phyloP scores from a whole-genome alignment of 2,888 invertebrate species.

The Andrena praecox region DNA sequence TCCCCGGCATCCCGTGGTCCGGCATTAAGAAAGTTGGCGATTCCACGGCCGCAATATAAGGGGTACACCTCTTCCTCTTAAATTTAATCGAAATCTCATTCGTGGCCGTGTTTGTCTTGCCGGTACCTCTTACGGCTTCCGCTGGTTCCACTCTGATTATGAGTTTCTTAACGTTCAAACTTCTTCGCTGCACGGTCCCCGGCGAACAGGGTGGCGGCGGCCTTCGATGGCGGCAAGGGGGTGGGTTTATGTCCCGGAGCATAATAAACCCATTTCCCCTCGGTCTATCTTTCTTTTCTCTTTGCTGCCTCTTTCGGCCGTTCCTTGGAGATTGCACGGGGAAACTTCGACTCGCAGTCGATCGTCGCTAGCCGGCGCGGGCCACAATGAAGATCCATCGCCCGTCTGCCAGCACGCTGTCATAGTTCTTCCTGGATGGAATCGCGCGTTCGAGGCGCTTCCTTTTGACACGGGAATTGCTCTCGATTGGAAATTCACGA shows the following conservation, averaged over 20 bases:
- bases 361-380: conserved; percentile 26
- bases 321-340: conserved; percentile 39
- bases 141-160: conserved; percentile 69
- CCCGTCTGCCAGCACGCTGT: background rate
- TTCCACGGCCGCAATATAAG: conserved; percentile 48
- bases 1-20: conserved; percentile 11
- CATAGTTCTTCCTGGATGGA: background rate
- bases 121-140: conserved; percentile 61
- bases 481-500: conserved; percentile 33
- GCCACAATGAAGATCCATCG: conserved; percentile 8
- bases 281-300: conserved; percentile 17
- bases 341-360: conserved; percentile 48
- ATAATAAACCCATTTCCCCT: conserved; percentile 70
- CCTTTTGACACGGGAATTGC: conserved; percentile 9
- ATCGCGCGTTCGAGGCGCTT: conserved; percentile 8
- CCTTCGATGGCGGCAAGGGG: conserved; percentile 5
- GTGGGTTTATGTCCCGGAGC: conserved; percentile 62
- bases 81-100: conserved; percentile 73
- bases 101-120: conserved; percentile 69
- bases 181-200: conserved; percentile 47
- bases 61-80: conserved; percentile 46
- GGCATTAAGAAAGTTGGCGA: conserved; percentile 64
- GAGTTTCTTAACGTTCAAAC: conserved; percentile 75
- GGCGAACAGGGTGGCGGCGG: conserved; percentile 7
- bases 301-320: background rate